A percentile compares a stretch with the other conserved stretches of the same genome.
Evolutionary conservation across 1,140 invertebrate genomes (phyloP).

Genomic region (Tetraneura akinire): DNA sequence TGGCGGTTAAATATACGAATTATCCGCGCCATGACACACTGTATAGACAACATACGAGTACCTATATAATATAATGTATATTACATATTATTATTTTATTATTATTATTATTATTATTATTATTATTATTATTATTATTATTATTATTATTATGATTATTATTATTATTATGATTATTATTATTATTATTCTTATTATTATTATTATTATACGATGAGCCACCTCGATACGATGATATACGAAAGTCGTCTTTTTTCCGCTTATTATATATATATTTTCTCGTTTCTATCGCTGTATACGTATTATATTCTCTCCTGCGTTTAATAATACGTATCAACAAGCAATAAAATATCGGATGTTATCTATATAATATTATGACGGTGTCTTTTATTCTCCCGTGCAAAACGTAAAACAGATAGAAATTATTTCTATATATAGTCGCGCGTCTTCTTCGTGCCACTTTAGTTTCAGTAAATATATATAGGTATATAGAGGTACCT

Average conservation of each 20-base stretch:
- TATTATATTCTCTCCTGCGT: not conserved
- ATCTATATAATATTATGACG: not conserved
- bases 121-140: too few relatives aligned
- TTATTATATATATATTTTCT: not conserved
- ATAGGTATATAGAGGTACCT: too few relatives aligned
- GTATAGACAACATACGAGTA: not conserved
- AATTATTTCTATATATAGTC: not conserved
- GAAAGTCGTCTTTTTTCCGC: not conserved
- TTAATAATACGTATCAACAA: constrained; percentile 1
- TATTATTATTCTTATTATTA: too few relatives aligned
- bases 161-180: too few relatives aligned
- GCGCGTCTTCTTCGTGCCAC: not conserved
- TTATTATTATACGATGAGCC: constrained; percentile 16
- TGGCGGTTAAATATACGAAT: not conserved
- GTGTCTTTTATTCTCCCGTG: constrained; percentile 10
- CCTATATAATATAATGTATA: too few relatives aligned
- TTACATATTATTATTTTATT: too few relatives aligned
- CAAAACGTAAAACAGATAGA: constrained; percentile 38
- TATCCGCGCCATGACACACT: not conserved
- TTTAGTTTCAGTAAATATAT: too few relatives aligned
- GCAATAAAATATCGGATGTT: constrained; percentile 50
- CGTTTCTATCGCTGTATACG: not conserved
- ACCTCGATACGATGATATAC: not conserved
- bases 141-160: too few relatives aligned
- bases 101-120: too few relatives aligned